phyloP scores from a whole-genome alignment of 1,140 invertebrate species.

The Acyrthosiphon pisum region DNA sequence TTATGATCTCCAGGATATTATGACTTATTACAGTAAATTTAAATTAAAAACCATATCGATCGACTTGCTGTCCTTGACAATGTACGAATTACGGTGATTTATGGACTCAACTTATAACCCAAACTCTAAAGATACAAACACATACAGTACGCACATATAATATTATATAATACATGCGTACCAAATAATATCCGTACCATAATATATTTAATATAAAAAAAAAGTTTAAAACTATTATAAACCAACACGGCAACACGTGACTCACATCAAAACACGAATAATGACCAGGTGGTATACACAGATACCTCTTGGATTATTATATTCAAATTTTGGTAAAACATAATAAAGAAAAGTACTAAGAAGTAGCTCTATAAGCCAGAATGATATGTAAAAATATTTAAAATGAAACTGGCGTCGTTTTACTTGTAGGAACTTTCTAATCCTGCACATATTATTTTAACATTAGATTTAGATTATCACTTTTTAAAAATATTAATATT shows the following conservation, averaged over 20 bases:
- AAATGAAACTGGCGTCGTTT: not conserved
- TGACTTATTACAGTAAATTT: not conserved
- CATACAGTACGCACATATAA: too few relatives aligned
- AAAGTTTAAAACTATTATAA: too few relatives aligned
- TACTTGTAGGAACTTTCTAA: not conserved
- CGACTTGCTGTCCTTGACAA: not conserved
- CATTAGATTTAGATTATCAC: not conserved
- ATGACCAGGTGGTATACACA: too few relatives aligned
- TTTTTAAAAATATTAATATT: not conserved
- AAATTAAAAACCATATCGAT: not conserved
- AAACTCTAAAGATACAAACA: not conserved
- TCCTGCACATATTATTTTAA: not conserved
- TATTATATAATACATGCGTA: too few relatives aligned
- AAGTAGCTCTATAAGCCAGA: not conserved
- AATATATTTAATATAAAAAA: too few relatives aligned
- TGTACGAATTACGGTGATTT: not conserved
- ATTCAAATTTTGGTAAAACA: not conserved
- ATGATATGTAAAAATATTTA: not conserved
- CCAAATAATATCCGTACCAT: too few relatives aligned
- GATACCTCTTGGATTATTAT: not conserved
- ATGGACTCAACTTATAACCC: not conserved
- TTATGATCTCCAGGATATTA: not conserved
- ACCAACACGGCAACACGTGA: too few relatives aligned
- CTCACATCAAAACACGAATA: too few relatives aligned
- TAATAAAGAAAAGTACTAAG: too few relatives aligned